Evolutionary conservation across 2,888 invertebrate genomes (phyloP).

Genomic region (Drosophila anomalata): DNA sequence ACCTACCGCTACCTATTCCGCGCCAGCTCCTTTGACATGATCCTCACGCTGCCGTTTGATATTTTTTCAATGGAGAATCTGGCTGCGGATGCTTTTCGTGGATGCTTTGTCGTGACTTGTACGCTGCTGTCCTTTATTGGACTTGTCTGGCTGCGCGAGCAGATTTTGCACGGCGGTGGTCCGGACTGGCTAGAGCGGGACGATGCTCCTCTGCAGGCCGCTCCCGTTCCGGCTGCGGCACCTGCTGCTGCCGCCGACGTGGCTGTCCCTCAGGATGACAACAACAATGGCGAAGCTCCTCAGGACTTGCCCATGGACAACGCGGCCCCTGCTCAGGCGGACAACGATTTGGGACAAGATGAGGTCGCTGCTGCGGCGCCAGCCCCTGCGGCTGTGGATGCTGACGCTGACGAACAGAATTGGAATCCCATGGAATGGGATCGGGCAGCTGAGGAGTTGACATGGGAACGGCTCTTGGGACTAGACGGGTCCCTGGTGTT

Average conservation of each 20-base stretch:
- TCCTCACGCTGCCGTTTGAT: constrained; percentile 94
- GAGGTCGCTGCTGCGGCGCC: constrained; percentile 85
- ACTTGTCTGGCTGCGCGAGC: constrained; percentile 98
- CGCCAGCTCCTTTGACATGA: constrained; percentile 92
- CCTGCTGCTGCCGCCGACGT: constrained; percentile 77
- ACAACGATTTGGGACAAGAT: constrained; percentile 50
- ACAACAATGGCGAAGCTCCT: constrained; percentile 75
- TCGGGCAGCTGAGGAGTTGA: constrained; percentile 97
- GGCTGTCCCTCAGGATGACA: constrained; percentile 83
- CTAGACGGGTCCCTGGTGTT: constrained; percentile 98
- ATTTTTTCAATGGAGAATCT: constrained; percentile 97
- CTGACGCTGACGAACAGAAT: constrained; percentile 86
- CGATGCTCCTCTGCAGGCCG: constrained; percentile 82
- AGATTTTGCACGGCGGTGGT: constrained; percentile 98
- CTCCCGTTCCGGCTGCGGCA: constrained; percentile 62
- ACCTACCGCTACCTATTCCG: constrained; percentile 97
- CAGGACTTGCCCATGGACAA: constrained; percentile 81
- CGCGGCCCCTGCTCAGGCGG: constrained; percentile 83
- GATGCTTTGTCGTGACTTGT: constrained; percentile 98
- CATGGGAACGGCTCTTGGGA: constrained; percentile 98
- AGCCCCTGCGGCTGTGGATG: constrained; percentile 84
- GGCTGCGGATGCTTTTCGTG: constrained; percentile 96
- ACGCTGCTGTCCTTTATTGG: constrained; percentile 98
- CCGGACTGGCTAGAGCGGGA: constrained; percentile 96
- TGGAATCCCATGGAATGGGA: constrained; percentile 99